Evolutionary conservation across 2,797 vertebrate genomes (phyloP).

Genomic region (Hippocampus kuda): DNA sequence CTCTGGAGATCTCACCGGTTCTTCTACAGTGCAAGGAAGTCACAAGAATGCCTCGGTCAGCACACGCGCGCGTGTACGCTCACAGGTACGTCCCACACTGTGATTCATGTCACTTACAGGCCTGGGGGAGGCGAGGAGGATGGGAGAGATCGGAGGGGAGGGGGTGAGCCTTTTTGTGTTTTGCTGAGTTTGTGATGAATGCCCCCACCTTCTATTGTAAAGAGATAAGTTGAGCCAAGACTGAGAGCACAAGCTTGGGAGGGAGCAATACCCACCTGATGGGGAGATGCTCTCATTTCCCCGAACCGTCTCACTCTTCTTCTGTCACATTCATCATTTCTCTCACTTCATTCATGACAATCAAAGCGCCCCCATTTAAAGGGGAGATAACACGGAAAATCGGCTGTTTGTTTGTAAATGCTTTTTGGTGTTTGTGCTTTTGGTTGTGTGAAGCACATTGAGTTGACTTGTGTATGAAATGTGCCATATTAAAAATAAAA

Average conservation of each 20-base stretch:
- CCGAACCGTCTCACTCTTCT: constrained; percentile 28
- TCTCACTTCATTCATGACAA: too few relatives aligned
- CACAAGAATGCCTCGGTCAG: constrained; percentile 30
- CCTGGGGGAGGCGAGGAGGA: constrained; percentile 30
- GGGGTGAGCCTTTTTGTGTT: constrained; percentile 51
- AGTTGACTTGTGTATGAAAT: too few relatives aligned
- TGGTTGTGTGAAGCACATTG: too few relatives aligned
- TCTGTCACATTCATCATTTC: not conserved
- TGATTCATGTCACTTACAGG: constrained; percentile 36
- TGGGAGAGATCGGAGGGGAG: constrained; percentile 19
- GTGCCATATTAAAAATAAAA: too few relatives aligned
- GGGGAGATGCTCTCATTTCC: constrained; percentile 46
- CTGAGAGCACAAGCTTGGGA: constrained; percentile 58
- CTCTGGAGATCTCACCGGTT: constrained; percentile 18
- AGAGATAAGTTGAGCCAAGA: constrained; percentile 61
- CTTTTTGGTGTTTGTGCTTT: too few relatives aligned
- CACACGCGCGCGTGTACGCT: constrained; percentile 7
- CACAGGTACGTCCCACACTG: constrained; percentile 27
- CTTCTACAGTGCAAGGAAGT: constrained; percentile 22
- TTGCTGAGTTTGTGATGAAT: constrained; percentile 68
- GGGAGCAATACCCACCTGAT: constrained; percentile 50
- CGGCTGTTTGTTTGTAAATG: too few relatives aligned
- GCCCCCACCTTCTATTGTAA: constrained; percentile 48
- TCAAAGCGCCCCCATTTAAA: too few relatives aligned
- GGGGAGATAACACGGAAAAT: too few relatives aligned